phyloP scores from a whole-genome alignment of 2,797 vertebrate species.

The Discoglossus pictus region DNA sequence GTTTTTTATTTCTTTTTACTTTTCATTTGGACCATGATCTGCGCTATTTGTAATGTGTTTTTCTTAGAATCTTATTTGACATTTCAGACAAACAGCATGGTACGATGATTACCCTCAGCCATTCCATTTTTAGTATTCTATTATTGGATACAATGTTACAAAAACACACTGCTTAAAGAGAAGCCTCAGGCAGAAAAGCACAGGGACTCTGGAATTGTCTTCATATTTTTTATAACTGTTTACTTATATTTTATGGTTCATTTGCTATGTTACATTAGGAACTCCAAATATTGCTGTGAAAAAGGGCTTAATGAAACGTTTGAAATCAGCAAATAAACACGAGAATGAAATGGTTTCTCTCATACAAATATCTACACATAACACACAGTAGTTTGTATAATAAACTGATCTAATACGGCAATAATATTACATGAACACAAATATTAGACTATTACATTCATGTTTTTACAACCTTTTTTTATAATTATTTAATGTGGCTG shows the following conservation, averaged over 20 bases:
- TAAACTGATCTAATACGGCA: no score
- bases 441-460: no score
- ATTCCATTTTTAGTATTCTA: slow-evolving; percentile 8
- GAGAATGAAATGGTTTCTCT: not conserved
- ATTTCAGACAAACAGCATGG: not conserved
- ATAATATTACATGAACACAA: no score
- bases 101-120: not conserved
- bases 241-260: slow-evolving; percentile 15
- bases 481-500: no score
- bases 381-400: no score
- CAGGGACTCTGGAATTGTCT: not conserved
- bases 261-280: not conserved
- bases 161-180: slow-evolving; percentile 13
- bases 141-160: not conserved
- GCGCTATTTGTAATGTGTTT: not conserved
- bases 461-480: no score
- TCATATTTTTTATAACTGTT: slow-evolving; percentile 7
- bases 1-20: not conserved
- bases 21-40: not conserved
- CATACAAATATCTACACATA: not conserved
- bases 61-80: not conserved
- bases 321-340: not conserved
- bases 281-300: not conserved
- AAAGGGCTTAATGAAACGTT: not conserved
- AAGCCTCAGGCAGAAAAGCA: slow-evolving; percentile 4